Evolutionary conservation across 2,888 invertebrate species (phyloP).

Genomic region (Apamea monoglypha): DNA sequence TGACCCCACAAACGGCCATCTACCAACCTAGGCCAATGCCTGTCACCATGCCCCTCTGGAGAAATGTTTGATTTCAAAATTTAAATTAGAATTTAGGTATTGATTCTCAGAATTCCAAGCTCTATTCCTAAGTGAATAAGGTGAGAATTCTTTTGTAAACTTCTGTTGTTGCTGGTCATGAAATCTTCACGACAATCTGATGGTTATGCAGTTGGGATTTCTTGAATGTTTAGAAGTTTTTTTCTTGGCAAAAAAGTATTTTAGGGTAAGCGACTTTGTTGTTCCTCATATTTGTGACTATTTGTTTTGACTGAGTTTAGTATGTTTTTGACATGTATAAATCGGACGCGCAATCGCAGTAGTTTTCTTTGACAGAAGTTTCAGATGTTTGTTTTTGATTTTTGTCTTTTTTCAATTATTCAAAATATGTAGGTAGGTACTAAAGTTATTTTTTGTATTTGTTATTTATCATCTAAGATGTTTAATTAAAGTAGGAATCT

Average conservation of each 20-base stretch:
- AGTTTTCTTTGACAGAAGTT: slow-evolving; percentile 47
- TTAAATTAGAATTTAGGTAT: slow-evolving; percentile 24
- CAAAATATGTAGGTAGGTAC: slow-evolving; percentile 4
- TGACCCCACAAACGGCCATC: slow-evolving; percentile 63
- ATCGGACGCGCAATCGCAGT: slow-evolving; percentile 62
- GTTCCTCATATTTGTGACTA: slow-evolving; percentile 10
- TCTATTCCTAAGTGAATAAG: slow-evolving; percentile 62
- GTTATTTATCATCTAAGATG: neutral
- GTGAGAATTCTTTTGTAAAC: slow-evolving; percentile 50
- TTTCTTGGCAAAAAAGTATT: slow-evolving; percentile 43
- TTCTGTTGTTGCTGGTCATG: slow-evolving; percentile 25
- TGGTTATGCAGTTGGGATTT: slow-evolving; percentile 34
- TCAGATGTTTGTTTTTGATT: slow-evolving; percentile 17
- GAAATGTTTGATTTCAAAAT: slow-evolving; percentile 69
- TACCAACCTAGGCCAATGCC: slow-evolving; percentile 74
- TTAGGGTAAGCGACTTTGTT: slow-evolving; percentile 56
- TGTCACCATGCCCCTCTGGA: slow-evolving; percentile 75
- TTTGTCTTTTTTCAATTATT: slow-evolving; percentile 11
- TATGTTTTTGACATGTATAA: slow-evolving; percentile 57
- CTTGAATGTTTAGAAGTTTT: slow-evolving; percentile 28
- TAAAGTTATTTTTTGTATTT: slow-evolving; percentile 10
- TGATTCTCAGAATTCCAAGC: slow-evolving; percentile 57
- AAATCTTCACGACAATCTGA: slow-evolving; percentile 45
- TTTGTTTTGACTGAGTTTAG: slow-evolving; percentile 57
- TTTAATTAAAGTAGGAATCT: slow-evolving; percentile 16